These are phyloP conservation scores for Aramus guarauna DNA, from an alignment of 2,113 vertebrate species.

Conservation along the genomic window DNA sequence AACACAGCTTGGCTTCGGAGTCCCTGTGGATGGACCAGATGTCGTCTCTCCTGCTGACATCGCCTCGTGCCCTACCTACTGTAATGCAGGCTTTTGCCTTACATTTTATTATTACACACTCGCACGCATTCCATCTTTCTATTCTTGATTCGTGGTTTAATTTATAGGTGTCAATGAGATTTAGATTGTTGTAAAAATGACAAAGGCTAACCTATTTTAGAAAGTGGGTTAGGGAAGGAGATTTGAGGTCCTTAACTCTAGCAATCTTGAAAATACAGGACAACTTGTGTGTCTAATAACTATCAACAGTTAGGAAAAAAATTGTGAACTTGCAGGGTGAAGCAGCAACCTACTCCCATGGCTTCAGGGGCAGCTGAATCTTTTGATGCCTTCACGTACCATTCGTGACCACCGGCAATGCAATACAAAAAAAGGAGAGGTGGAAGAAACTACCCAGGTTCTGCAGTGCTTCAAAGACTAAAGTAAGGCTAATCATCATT, in stretches of 20 bases:
- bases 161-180: not conserved
- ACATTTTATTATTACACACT: not conserved
- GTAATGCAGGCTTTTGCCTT: not conserved
- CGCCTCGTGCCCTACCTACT: not conserved
- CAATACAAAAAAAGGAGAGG: not conserved
- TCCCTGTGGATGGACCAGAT: accelerated
- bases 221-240: constrained; percentile 10
- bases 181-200: not conserved
- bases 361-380: not conserved
- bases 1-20: not conserved
- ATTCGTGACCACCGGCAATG: not conserved
- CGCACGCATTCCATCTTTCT: accelerated
- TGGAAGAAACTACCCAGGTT: not conserved
- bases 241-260: not conserved
- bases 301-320: not conserved
- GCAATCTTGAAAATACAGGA: not conserved
- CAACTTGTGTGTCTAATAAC: not conserved
- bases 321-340: accelerated
- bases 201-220: not conserved
- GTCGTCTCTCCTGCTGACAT: accelerated
- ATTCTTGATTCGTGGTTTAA: not conserved
- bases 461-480: not conserved
- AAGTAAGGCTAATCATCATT: not conserved
- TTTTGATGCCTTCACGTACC: not conserved
- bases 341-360: not conserved